Evolutionary conservation across 2,113 vertebrate genomes (phyloP).

Genomic region (Lycaon pictus): DNA sequence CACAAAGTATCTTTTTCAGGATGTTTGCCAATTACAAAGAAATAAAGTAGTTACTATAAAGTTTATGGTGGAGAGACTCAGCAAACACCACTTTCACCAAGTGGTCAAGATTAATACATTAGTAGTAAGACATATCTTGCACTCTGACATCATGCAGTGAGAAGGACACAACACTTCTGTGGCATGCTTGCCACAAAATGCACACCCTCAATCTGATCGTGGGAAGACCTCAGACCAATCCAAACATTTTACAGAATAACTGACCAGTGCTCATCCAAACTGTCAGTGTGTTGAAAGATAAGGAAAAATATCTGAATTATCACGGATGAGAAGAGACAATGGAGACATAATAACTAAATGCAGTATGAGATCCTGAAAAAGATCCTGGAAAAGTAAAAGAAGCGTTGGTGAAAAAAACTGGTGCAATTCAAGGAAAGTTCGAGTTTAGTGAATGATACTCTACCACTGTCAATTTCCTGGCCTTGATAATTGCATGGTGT

Average conservation of each 20-base stretch:
- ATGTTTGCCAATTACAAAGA: background rate
- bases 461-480: background rate
- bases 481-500: background rate
- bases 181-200: background rate
- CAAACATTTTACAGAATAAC: background rate
- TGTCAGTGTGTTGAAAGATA: background rate
- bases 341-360: background rate
- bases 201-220: background rate
- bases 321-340: background rate
- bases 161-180: background rate
- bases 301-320: background rate
- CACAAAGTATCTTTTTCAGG: background rate
- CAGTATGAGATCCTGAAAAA: background rate
- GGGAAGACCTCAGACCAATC: background rate
- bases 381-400: background rate
- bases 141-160: background rate
- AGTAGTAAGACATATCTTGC: background rate
- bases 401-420: background rate
- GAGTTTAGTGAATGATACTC: background rate
- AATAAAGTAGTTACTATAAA: background rate
- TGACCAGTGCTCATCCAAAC: background rate
- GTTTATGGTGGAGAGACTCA: background rate
- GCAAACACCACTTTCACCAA: background rate
- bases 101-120: background rate
- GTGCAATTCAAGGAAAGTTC: background rate